phyloP scores from a whole-genome alignment of 2,797 vertebrate genomes.

The Xenentodon cancila region DNA sequence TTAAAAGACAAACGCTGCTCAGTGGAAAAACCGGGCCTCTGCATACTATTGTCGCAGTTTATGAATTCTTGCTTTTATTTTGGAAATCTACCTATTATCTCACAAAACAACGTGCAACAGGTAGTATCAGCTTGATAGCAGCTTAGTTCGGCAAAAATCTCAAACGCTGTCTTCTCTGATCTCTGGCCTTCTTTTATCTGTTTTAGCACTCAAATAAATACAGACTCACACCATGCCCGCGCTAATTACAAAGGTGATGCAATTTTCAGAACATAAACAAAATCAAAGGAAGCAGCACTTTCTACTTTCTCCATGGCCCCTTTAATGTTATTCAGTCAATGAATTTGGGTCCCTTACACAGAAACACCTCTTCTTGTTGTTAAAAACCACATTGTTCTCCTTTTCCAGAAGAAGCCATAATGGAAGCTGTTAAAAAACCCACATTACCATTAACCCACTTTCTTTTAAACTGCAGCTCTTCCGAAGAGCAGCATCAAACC shows the following conservation, averaged over 20 bases:
- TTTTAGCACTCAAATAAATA: constrained; percentile 76
- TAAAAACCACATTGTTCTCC: constrained; percentile 52
- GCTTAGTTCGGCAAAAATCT: constrained; percentile 35
- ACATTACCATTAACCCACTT: constrained; percentile 60
- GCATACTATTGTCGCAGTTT: too few species aligned
- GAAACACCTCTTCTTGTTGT: constrained; percentile 44
- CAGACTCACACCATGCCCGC: constrained; percentile 30
- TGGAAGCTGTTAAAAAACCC: constrained; percentile 46
- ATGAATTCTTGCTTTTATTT: neutral
- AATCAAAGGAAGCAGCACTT: constrained; percentile 75
- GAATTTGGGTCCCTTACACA: constrained; percentile 53
- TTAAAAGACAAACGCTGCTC: too few species aligned
- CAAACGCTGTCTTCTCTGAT: constrained; percentile 73
- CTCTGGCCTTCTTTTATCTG: constrained; percentile 82
- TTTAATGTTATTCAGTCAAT: constrained; percentile 71
- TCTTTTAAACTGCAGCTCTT: constrained; percentile 31
- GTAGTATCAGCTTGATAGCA: constrained; percentile 1
- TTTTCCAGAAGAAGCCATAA: constrained; percentile 49
- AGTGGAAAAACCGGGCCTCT: too few species aligned
- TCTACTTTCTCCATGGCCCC: constrained; percentile 35
- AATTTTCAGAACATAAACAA: constrained; percentile 76
- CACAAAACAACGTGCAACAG: neutral
- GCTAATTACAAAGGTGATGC: constrained; percentile 82
- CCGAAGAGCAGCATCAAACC: constrained; percentile 23
- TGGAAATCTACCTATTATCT: too few species aligned